Base-by-base conservation (phyloP, 2,113 vertebrate genomes). In the Girardinichthys multiradiatus region DNA sequence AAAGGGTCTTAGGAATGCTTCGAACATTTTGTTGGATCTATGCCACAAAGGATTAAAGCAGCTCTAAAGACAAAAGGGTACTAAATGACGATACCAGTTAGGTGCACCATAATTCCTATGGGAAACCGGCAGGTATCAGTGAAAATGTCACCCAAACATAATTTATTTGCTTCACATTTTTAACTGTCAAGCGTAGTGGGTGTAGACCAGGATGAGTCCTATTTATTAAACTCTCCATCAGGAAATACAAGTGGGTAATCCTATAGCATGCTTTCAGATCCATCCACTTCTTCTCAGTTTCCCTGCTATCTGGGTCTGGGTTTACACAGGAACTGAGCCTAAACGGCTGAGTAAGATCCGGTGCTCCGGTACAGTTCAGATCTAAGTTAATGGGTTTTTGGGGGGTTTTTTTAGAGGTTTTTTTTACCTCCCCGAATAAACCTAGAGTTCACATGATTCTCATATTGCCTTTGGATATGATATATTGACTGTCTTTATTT, bases 401-500 rank as follows among this genome's bases (percentile, higher is more conserved):
- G 51, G 68, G 79, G 76, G 3, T 33, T 33, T 33, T 33, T 33
- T 33, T 33, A 4, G 3, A 4, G 3, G 42, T 6, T 45, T 45
- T 45, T 45, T 76, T 72, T 64, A 29, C 31, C 70, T 71, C 62
- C 19, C 35, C 57, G 27, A 68, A 71, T 67, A 69, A 57, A 57
- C 57, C 74, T 63, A 35, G 42, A 62, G 57, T 82, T 72, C 73
- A 60, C 68, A 57, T 24, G 19, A 60, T 26, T 70, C 69, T 74
- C 62, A 74, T 45, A 62, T 59, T 61, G 70, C 71, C 57, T 54
- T 60, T 74, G 58, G 66, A 63, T 63, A 51, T 66, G 63, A 79
- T 68, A 42, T 63, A 54, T 62, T 31, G 24, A 14, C 61, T 48
- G 26, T 71, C 72, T 78, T 72, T 75, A 62, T 79, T 79, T 74